Evolutionary conservation across 2,113 vertebrate genomes (phyloP), one percentile per base, ranked within the genome.

Genomic region (Gopherus evgoodei): DNA sequence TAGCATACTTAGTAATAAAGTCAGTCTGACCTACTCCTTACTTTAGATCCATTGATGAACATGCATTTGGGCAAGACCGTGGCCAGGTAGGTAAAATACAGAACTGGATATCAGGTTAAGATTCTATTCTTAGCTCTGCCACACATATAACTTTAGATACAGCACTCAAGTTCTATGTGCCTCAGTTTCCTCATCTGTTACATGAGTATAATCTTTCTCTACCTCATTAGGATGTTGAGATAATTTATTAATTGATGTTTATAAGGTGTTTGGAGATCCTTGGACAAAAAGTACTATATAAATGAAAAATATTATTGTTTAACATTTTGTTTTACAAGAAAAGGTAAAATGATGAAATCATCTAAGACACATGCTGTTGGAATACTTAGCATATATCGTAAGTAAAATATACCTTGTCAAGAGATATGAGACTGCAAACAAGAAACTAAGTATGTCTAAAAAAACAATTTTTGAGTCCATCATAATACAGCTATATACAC

Each of bases 1-100:
- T 44, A 86, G 13, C 42, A 76, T 25, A 47, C 22, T 27, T 75
- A 12, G 42, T 29, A n/a, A 76, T 42, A 79, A 76, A 76, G 24
- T 47, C 42, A 47, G 5, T 76, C 0, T 50, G n/a, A 89, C 47
- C 21, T 93, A 24, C 4, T 91, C 86, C 44, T 79, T 92, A 38
- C 57, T 89, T 84, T 31, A 80, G 47, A 82, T 80, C 79, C 75
- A 89, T 42, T 14, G 25, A 90, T 31, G 90, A 80, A 8, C 2
- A 6, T 79, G 35, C 24, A 84, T 80, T 87, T 52, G 65, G 65
- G 35, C 31, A 95, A 96, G 86, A 84, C 75, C 79, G 53, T 3
- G 11, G 82, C 31, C 50, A 49, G 90, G 65, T 31, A 24, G 22
- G 76, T 24, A 86, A 38, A 83, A 72, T 11, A 91, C 19, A 5